phyloP scores from a whole-genome alignment of 2,888 invertebrate genomes.

The Caprella mutica region DNA sequence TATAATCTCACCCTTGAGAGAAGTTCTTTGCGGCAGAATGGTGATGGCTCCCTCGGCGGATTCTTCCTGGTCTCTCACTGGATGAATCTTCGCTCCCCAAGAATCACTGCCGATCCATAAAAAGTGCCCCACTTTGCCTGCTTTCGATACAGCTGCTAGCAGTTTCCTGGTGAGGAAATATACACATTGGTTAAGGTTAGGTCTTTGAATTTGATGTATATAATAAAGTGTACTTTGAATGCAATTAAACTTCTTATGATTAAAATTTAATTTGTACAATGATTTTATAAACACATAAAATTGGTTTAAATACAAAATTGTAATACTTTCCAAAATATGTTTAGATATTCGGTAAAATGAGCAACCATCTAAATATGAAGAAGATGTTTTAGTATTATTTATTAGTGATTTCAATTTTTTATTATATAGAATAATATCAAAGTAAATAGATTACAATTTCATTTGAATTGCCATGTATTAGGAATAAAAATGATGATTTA shows the following conservation, averaged over 20 bases:
- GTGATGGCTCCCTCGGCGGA: constrained; percentile 53
- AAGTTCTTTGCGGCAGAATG: constrained; percentile 50
- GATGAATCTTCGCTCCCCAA: constrained; percentile 56
- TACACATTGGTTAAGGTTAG: neutral
- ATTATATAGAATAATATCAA: no score
- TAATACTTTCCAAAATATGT: no score
- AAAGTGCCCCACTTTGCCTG: constrained; percentile 50
- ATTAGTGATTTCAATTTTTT: no score
- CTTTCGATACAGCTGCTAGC: constrained; percentile 49
- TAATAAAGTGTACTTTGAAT: neutral
- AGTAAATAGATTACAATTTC: no score
- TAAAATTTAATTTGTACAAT: neutral
- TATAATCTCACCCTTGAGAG: constrained; percentile 46
- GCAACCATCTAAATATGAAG: no score
- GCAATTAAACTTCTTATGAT: neutral
- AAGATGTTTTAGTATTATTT: no score
- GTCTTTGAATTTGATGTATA: neutral
- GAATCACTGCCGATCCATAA: constrained; percentile 61
- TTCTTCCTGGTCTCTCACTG: constrained; percentile 50
- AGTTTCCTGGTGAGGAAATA: constrained; percentile 37
- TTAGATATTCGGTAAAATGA: no score
- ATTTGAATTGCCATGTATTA: no score
- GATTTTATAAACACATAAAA: no score
- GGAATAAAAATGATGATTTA: no score
- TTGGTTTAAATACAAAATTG: no score